Percentiles rank a stretch among this genome's conserved stretches.
Conservation (phyloP, 2,888 invertebrate genomes). For the Drosophila hamatofila region DNA sequence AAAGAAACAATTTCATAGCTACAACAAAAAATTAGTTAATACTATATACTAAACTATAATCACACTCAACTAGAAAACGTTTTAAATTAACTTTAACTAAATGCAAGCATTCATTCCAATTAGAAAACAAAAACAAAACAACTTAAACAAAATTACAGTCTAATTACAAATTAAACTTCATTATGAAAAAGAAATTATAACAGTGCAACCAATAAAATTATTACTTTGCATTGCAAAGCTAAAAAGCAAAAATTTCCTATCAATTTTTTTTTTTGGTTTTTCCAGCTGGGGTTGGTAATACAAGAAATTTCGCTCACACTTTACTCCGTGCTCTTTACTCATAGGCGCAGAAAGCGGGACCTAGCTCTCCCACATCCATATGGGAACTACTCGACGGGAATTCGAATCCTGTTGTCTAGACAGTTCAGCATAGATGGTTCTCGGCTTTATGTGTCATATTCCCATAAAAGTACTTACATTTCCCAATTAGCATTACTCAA, state of each 20-base stretch:
- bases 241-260: constrained; percentile 17
- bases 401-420: too few species aligned
- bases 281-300: too few species aligned
- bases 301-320: too few species aligned
- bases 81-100: constrained; percentile 14
- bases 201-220: constrained; percentile 43
- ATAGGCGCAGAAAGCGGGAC: too few species aligned
- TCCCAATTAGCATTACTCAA: not conserved
- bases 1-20: constrained; percentile 12
- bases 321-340: too few species aligned
- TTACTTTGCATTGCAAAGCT: constrained; percentile 63
- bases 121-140: constrained; percentile 8
- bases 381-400: too few species aligned
- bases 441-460: not conserved
- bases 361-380: too few species aligned
- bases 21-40: constrained; percentile 15
- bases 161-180: constrained; percentile 49
- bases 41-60: constrained; percentile 23
- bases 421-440: too few species aligned
- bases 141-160: constrained; percentile 34
- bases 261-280: too few species aligned
- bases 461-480: not conserved
- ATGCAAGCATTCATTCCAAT: constrained; percentile 5
- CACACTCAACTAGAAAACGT: constrained; percentile 15
- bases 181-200: constrained; percentile 51